Evolutionary conservation across 2,113 vertebrate species (phyloP), one percentile per base, ranked within the genome.

Genomic region (Rhabdomys dilectus): DNA sequence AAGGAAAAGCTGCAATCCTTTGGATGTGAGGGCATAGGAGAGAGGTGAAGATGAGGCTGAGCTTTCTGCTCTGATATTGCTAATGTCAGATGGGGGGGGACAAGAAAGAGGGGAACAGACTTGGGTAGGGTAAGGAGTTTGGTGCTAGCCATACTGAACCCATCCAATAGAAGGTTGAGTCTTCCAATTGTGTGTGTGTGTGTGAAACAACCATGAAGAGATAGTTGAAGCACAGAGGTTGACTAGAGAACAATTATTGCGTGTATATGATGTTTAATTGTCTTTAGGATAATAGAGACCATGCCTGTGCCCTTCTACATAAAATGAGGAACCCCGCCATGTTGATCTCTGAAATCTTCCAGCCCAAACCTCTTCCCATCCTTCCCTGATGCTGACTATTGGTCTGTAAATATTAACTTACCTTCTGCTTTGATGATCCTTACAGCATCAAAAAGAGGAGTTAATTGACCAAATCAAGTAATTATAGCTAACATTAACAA

Each of bases 381-480:
- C 17, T 80, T 75, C 22, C n/a, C 6, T 29, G 81, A 82, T 24
- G 45, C 9, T 34, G 60, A 77, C 53, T 34, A 17, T 31, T 22
- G 39, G 51, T 58, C 51, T 58, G 10, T 68, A 58, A 80, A 89
- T 39, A 34, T 22, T 0, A 45, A 84, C 36, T 90, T 8, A 60
- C n/a, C 5, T 88, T 34, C 64, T 75, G 39, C 64, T 76, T 64
- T 92, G 24, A 73, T 34, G 68, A 34, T 70, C 88, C 39, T 95
- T 34, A 15, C 58, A 45, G 34, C 26, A 36, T 5, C 34, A 5
- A 24, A 85, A 42, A 89, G 86, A 77, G 31, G 86, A 95, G 68
- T 76, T 95, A 86, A 29, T 29, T 93, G 76, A 77, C 10, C 21
- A 77, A 73, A 75, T 95, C 77, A 89, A 91, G n/a, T 64, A 45